Evolutionary conservation across 2,797 vertebrate genomes (phyloP), one percentile per base, ranked within the genome.

Genomic region (Catharus ustulatus): DNA sequence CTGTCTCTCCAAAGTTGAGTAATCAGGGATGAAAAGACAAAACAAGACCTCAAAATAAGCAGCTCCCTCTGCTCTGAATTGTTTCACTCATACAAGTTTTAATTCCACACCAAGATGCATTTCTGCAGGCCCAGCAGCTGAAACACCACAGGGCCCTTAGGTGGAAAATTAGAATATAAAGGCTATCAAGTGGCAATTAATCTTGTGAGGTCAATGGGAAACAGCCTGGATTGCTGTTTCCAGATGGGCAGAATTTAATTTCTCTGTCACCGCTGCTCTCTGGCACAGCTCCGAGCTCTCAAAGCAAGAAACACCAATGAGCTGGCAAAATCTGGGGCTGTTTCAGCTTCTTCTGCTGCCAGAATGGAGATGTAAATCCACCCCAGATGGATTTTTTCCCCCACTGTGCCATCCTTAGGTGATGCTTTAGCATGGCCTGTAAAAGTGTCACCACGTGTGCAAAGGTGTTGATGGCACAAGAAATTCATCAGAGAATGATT

Each of bases 101-200:
- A 84, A 83, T 90, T 87, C 79, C 78, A 73, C 38, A 30, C 3
- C 3, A 45, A 84, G 52, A 64, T 73, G 34, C 27, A 57, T 74
- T 93, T 86, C 84, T 57, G 55, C 81, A 69, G 81, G 29, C 92
- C 75, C 42, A 45, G 49, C 15, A 8, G 61, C 23, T 4, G 4
- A 77, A 79, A 40, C 38, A 40, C 51, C 86, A 20, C 5, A 15
- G 67, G 64, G 63, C 83, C 90, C 77, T 88, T 86, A 68, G 90
- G 92, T 94, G 78, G 81, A 74, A 91, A 95, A 94, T 94, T 89
- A 94, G 90, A 94, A 94, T 96, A 96, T 88, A 94, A 94, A 81
- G 91, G 77, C 79, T 74, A 91, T 96, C 74, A 96, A 71, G 32
- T 71, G 95, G 79, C 89, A 96, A 88, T 96, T 92, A 95, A 94